Conservation (phyloP, 1,140 invertebrate species). For the Yoshiicerus persimilis region DNA sequence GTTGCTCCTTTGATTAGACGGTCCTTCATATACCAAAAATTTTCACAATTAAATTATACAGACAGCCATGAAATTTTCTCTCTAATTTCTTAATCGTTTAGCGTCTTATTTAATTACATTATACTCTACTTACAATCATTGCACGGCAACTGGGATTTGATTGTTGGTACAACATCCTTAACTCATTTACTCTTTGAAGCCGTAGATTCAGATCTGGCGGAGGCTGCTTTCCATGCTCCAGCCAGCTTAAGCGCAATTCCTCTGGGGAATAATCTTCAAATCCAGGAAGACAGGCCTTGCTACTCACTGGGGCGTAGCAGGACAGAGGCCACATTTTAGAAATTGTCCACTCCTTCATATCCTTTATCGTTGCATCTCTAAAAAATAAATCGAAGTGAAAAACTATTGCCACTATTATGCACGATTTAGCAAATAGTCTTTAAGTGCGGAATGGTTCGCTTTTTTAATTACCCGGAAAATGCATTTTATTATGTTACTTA, state of each 20-base stretch:
- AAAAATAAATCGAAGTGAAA: too few relatives aligned
- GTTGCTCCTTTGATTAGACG: neutral
- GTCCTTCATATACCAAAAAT: neutral
- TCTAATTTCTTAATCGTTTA: too few relatives aligned
- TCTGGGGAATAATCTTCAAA: slow-evolving; percentile 44
- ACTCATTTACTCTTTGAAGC: neutral
- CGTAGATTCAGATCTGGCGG: neutral
- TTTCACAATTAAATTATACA: too few relatives aligned
- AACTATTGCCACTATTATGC: too few relatives aligned
- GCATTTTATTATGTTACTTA: slow-evolving; percentile 1
- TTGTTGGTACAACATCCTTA: neutral
- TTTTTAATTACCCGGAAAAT: too few relatives aligned
- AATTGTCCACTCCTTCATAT: slow-evolving; percentile 37
- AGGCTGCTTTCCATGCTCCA: neutral
- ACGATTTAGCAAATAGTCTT: too few relatives aligned
- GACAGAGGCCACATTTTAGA: slow-evolving; percentile 26
- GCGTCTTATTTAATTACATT: neutral
- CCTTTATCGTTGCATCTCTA: slow-evolving; percentile 33
- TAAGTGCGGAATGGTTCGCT: too few relatives aligned
- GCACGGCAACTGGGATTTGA: neutral
- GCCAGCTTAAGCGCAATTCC: slow-evolving; percentile 25
- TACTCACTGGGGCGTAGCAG: slow-evolving; percentile 26
- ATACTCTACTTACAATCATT: neutral
- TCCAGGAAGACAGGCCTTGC: slow-evolving; percentile 21
- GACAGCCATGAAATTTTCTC: too few relatives aligned